Evolutionary conservation across 2,113 vertebrate genomes (phyloP), one percentile per base, ranked within the genome.

Genomic region (Gambusia affinis): DNA sequence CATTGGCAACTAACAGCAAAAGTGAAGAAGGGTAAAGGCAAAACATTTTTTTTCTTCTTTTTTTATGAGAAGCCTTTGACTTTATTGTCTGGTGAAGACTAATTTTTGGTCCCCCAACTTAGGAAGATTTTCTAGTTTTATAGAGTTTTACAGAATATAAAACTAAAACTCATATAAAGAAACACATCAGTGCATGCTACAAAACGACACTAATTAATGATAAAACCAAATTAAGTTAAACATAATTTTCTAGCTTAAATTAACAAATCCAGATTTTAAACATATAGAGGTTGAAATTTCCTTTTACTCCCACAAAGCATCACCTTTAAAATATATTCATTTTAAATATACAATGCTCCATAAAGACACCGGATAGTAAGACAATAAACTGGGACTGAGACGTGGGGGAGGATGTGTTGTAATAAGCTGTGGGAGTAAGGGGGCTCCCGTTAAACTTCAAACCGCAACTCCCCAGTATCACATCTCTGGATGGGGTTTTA

Each of bases 401-500:
- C 63, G 61, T 61, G 68, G 60, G 60, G 64, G 75, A 47, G 60
- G 75, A 66, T 54, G 47, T 72, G 65, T 63, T 65, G 60, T 65
- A 60, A 75, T 33, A 72, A 71, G 39, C 47, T 64, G 39, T 1
- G 54, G 64, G 66, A 44, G 66, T 39, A 35, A 24, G 47, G 29
- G 15, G 42, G 63, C 29, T 78, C n/a, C 70, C 71, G 82, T 88
- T 77, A 80, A 82, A 87, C 54, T 60, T 60, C 72, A 79, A 79
- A 47, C 76, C 80, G 74, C 61, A 35, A 64, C 65, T 87, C 82
- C 76, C 64, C 78, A 47, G 72, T 67, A 85, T 75, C 83, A 78
- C 79, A 82, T 78, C 76, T 75, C 76, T 44, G 78, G 66, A 54
- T 72, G 27, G 74, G 82, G 64, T 84, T 72, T 81, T 87, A 87